Conservation (phyloP, 2,888 invertebrate genomes). For the Copidosoma aretas region DNA sequence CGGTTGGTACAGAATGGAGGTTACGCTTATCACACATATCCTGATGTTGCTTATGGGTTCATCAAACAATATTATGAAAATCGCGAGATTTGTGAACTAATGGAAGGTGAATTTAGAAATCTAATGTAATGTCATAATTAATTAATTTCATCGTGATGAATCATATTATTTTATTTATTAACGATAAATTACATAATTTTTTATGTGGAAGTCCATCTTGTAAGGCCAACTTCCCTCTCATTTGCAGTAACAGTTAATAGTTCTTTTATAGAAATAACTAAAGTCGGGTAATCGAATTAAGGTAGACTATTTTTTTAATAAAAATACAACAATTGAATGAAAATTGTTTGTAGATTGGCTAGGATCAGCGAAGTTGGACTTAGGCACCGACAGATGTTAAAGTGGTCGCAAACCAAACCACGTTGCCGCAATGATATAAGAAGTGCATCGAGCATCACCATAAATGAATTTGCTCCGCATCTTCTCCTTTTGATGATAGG, state of each 20-base stretch:
- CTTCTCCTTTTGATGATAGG: slow-evolving; percentile 48
- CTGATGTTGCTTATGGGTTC: slow-evolving; percentile 53
- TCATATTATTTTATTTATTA: too few species aligned
- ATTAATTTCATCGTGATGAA: too few species aligned
- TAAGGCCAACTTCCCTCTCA: slow-evolving; percentile 29
- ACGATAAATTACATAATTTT: too few species aligned
- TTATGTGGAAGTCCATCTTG: slow-evolving; percentile 50
- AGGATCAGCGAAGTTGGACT: slow-evolving; percentile 50
- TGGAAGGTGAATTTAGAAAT: slow-evolving; percentile 9
- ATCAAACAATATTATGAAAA: slow-evolving; percentile 43
- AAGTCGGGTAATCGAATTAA: slow-evolving; percentile 48
- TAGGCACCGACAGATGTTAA: slow-evolving; percentile 49
- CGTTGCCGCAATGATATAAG: slow-evolving; percentile 48
- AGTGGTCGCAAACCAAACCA: slow-evolving; percentile 52
- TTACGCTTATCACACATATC: slow-evolving; percentile 55
- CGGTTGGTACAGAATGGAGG: slow-evolving; percentile 48
- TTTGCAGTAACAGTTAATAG: slow-evolving; percentile 47
- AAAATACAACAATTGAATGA: slow-evolving; percentile 15
- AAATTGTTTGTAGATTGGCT: slow-evolving; percentile 41
- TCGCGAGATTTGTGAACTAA: slow-evolving; percentile 53
- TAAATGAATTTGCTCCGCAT: slow-evolving; percentile 52
- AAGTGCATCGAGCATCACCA: slow-evolving; percentile 50
- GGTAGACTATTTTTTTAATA: neutral
- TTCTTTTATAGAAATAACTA: slow-evolving; percentile 52
- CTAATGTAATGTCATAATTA: too few species aligned